A percentile compares a stretch with the other conserved stretches of the same genome.
Conservation (phyloP, 1,140 invertebrate species). For the Lasioglossum albipes region DNA sequence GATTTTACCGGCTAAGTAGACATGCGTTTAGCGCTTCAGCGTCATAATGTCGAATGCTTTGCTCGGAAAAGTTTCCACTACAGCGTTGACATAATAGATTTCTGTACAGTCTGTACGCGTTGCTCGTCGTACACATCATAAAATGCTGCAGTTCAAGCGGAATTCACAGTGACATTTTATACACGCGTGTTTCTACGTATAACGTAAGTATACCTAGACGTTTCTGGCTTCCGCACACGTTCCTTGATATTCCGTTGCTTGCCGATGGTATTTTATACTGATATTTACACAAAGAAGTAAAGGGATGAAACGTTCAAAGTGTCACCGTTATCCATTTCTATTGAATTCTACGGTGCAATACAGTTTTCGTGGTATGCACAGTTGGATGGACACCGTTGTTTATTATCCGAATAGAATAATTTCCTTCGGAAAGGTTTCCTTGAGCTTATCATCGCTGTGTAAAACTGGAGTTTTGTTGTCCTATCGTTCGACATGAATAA, state of each 20-base stretch:
- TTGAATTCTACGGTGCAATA: neutral
- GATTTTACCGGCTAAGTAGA: conserved; percentile 8
- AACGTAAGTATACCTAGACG: neutral
- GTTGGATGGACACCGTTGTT: no score
- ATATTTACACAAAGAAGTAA: neutral
- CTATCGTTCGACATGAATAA: no score
- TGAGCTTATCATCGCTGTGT: no score
- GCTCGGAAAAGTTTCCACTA: neutral
- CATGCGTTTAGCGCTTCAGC: conserved; percentile 7
- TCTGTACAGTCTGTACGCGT: neutral
- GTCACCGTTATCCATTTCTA: no score
- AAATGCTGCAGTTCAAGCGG: neutral
- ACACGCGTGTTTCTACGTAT: neutral
- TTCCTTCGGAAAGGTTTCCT: no score
- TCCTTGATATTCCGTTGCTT: neutral
- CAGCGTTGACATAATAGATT: neutral
- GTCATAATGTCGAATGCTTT: neutral
- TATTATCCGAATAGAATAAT: no score
- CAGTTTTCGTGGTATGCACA: neutral
- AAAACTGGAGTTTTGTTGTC: no score
- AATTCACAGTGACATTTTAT: neutral
- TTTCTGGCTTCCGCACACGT: neutral
- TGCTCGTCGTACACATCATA: neutral
- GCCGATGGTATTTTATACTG: no score
- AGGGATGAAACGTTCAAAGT: neutral